These are phyloP conservation scores for Stratiomys singularior DNA, from an alignment of 2,888 invertebrate genomes.

Conservation along the genomic window DNA sequence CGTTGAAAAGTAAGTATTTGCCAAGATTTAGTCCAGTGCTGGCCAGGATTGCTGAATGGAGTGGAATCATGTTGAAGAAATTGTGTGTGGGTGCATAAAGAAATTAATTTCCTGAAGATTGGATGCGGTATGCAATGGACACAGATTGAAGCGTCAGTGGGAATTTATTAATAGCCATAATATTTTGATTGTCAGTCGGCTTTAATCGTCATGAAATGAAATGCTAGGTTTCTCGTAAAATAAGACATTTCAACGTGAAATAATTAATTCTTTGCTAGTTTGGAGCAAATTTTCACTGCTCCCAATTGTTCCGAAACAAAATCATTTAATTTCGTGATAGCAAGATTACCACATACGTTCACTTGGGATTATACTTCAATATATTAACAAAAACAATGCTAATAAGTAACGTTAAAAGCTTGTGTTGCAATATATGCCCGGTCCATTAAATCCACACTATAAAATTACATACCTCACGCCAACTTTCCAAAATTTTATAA, in stretches of 20 bases:
- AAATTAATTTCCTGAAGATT: constrained; percentile 41
- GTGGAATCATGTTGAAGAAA: neutral
- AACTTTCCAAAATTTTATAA: neutral
- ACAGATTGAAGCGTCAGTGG: neutral
- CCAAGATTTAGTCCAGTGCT: neutral
- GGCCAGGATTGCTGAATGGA: neutral
- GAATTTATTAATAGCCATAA: constrained; percentile 31
- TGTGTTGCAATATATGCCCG: no score
- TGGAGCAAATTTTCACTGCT: no score
- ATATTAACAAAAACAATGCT: no score
- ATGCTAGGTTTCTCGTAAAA: neutral
- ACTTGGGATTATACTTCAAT: no score
- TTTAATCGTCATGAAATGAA: neutral
- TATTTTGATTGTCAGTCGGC: constrained; percentile 30
- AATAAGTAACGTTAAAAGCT: no score
- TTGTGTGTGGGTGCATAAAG: constrained; percentile 31
- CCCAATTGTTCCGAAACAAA: no score
- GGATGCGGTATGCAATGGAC: neutral
- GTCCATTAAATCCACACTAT: no score
- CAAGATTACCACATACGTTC: no score
- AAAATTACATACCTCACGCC: constrained; percentile 12
- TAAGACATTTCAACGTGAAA: no score
- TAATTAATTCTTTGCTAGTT: no score
- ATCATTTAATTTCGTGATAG: no score
- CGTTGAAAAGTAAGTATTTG: constrained; percentile 10